Evolutionary conservation across 2,888 invertebrate species (phyloP), one percentile per base, ranked within the genome.

Genomic region (Ectemnius continuus): DNA sequence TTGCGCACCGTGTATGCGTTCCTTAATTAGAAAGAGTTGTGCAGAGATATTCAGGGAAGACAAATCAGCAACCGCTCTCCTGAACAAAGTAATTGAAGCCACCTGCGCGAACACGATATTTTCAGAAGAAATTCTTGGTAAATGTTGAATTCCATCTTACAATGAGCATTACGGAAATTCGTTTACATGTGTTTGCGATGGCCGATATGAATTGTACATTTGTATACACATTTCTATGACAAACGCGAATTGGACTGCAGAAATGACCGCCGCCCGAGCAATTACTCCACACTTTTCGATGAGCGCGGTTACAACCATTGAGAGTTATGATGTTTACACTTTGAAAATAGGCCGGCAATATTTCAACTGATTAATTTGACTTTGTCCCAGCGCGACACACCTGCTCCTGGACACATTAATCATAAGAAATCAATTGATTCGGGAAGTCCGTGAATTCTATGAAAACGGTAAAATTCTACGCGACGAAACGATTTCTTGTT

Each of bases 41-140:
- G 36, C 8, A 36, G 52, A 11, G 52, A 52, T 52, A 11, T 14
- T 52, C 16, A 13, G 2, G 52, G 52, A 52, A 52, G 52, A 52
- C 16, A 52, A 52, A 52, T 14, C 4, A 52, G 52, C 4, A 52
- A 5, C 1, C 5, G 52, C 16, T 14, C n/a, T 5, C 2, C 2
- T 14, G 14, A 16, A 36, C 5, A 52, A 13, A 52, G 52, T 52
- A 52, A 47, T 18, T 59, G 28, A 18, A 58, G 11, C 57, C 66
- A 72, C 61, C 63, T 75, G 75, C 63, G 61, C 63, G 26, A 65
- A 48, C 57, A 20, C 61, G 45, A 48, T n/a, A 52, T 52, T 52
- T 14, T 16, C 52, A 16, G 8, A 2, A 3, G 8, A 6, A 52
- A 52, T 52, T 11, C 65, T 16, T 52, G 52, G n/a, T 16, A 52